These are phyloP conservation scores for human (Homo sapiens) DNA, from an alignment of 2,113 vertebrate genomes.

Conservation along the genomic window GRCh38 chr15:77600001-77600500, in stretches of 20 bases:
- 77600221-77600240: background rate
- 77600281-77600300: background rate
- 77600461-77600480: background rate
- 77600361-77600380: background rate
- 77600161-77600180: background rate
- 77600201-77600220: background rate
- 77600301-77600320: background rate
- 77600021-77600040: background rate
- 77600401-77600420: background rate
- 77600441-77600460: background rate
- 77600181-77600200: background rate
- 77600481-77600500: background rate
- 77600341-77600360: background rate
- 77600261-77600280: background rate
- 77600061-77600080: constrained; percentile 30
- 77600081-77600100: constrained; percentile 35
- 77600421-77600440: background rate
- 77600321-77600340: background rate
- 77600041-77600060: constrained; percentile 38
- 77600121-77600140: background rate
- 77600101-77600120: background rate
- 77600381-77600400: background rate
- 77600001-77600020: background rate
- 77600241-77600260: background rate
- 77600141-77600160: background rate